Percentiles rank a stretch among this genome's conserved stretches.
Evolutionary conservation across 2,888 invertebrate species (phyloP).

Genomic region (Sphinx pinastri): DNA sequence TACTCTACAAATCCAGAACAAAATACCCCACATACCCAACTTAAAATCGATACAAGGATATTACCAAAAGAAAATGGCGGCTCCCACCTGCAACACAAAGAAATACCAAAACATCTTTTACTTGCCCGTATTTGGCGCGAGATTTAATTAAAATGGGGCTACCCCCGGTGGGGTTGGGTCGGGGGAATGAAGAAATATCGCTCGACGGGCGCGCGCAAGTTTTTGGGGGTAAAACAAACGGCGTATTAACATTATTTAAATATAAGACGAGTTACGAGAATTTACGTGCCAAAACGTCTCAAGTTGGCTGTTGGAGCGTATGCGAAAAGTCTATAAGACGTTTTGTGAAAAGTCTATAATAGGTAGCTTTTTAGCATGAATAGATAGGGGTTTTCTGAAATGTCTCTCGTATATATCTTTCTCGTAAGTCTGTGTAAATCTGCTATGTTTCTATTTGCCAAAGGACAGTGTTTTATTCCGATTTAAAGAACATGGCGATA

Average conservation of each 20-base stretch:
- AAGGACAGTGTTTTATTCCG: too few relatives aligned
- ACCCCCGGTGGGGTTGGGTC: constrained; percentile 31
- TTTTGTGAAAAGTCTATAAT: not conserved
- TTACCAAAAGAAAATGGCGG: constrained; percentile 22
- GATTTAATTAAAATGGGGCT: constrained; percentile 80
- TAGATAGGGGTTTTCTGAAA: too few relatives aligned
- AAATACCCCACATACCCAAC: not conserved
- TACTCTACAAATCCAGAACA: not conserved
- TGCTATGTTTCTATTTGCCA: too few relatives aligned
- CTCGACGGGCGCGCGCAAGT: constrained; percentile 54
- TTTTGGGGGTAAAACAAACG: constrained; percentile 76
- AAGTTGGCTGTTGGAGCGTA: constrained; percentile 12
- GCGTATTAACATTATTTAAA: constrained; percentile 81
- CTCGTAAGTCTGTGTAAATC: too few relatives aligned
- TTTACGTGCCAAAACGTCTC: constrained; percentile 33
- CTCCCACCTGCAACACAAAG: constrained; percentile 68
- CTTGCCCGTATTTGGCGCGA: constrained; percentile 60
- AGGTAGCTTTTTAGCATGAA: constrained; percentile 28
- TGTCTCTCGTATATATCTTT: too few relatives aligned
- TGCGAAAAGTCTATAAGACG: not conserved
- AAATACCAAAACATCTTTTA: constrained; percentile 72
- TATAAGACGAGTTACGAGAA: constrained; percentile 40
- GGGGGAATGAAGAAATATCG: constrained; percentile 68
- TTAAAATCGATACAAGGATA: constrained; percentile 8
- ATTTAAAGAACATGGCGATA: too few relatives aligned